Base-by-base conservation (phyloP, 1,140 invertebrate genomes). In the Gonatopus flavifemur region DNA sequence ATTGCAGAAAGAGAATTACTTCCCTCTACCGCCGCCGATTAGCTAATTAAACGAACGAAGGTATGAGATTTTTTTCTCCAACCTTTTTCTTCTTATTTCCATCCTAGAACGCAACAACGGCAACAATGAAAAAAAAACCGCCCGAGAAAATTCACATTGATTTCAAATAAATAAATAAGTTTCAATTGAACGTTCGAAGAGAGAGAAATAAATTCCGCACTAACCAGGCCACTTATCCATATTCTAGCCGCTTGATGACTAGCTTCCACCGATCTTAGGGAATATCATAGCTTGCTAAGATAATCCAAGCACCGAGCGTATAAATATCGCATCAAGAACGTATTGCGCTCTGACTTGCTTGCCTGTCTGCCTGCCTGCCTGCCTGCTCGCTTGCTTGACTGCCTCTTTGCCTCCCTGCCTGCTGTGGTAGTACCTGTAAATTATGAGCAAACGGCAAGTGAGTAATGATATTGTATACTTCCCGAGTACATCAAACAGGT, bases 341-440 rank as follows among this genome's bases (percentile, higher is more conserved):
- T 7, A n/a, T n/a, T n/a, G n/a, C n/a, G n/a, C n/a, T n/a, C 31
- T n/a, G 16, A 15, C 31, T 32, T 15, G n/a, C 9, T 4, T 2
- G 0, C n/a, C 15, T 13, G 5, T 13, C 10, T 13, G 5, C 12
- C 13, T 12, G 25, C 33, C 22, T 24, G 35, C 35, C 15, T 44
- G 24, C 35, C 20, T 33, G 45, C 31, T n/a, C n/a, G 31, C 31
- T 32, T 15, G n/a, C 9, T 4, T 2, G 0, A 32, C 15, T 13
- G 5, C n/a, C 10, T 13, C 10, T n/a, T 31, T 12, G 25, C 33
- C 22, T 24, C 44, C 35, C 15, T 44, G 24, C 35, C 20, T 33
- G 45, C 43, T n/a, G n/a, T n/a, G n/a, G n/a, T n/a, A n/a, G 35
- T 24, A 15, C 33, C 35, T 50, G 47, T 54, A 50, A 54, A 54